Conservation (phyloP, 2,797 vertebrate genomes). For the Hydrophis major region DNA sequence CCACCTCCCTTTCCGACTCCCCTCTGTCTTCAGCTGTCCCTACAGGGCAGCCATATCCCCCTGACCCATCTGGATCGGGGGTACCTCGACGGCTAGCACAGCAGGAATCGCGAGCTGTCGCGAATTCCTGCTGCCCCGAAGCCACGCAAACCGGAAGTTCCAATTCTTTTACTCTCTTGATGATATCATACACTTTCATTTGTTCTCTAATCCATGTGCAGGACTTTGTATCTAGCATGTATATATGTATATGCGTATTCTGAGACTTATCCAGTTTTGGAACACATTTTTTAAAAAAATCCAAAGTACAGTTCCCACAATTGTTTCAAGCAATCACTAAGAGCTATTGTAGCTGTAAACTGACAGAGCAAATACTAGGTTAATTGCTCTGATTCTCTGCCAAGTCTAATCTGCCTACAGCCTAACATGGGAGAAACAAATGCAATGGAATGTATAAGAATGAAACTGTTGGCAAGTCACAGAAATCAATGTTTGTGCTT, state of each 20-base stretch:
- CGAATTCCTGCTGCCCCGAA: too few relatives aligned
- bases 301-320: conserved; percentile 12
- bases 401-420: conserved; percentile 32
- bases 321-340: background rate
- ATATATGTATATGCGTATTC: background rate
- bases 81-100: too few relatives aligned
- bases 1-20: too few relatives aligned
- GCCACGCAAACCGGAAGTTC: too few relatives aligned
- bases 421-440: conserved; percentile 29
- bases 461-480: conserved; percentile 26
- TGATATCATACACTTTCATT: background rate
- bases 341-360: conserved; percentile 25
- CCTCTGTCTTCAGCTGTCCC: too few relatives aligned
- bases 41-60: too few relatives aligned
- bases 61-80: too few relatives aligned
- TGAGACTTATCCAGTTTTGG: background rate
- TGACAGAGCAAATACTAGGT: conserved; percentile 22
- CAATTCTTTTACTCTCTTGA: background rate
- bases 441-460: conserved; percentile 27
- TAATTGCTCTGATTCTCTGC: conserved; percentile 13
- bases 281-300: conserved; percentile 3
- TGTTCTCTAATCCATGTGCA: background rate
- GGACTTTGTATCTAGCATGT: background rate
- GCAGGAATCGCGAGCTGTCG: too few relatives aligned
- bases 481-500: conserved; percentile 9